Evolutionary conservation across 2,888 invertebrate genomes (phyloP), one percentile per base, ranked within the genome.

Genomic region (Plagodis dolabraria): DNA sequence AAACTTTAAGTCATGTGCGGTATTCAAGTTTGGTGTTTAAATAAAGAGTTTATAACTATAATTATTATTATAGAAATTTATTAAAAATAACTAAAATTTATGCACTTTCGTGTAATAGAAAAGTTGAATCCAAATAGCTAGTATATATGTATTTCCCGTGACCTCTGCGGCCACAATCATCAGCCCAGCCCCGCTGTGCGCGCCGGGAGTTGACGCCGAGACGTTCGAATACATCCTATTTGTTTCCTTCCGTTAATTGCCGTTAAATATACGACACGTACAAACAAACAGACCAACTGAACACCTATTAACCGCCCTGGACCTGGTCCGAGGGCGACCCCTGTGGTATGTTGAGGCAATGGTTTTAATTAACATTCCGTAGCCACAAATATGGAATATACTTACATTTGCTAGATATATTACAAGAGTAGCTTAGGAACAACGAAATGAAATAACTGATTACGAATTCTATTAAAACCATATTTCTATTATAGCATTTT

Each of bases 281-380:
- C 46, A 33, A 33, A 47, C 36, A 47, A 35, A 47, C 47, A 35
- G n/a, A 47, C 34, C 47, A 33, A 9, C 34, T 9, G 12, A 33
- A n/a, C 47, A 36, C 7, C 12, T 34, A 11, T 12, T 9, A 36
- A 12, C 36, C 7, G 47, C 7, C 33, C 47, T 5, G 35, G 11
- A 33, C 34, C 7, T 33, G 33, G 33, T 47, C 47, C n/a, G 36
- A 36, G 36, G 36, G 36, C 8, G 36, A 36, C 48, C 48, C 47
- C 9, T 12, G 48, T 8, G 48, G 38, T 22, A 38, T 48, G 36
- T 6, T 7, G 36, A 36, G 9, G 22, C 11, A 10, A 6, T 36
- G 48, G 22, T 48, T 48, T 48, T 48, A 48, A 48, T 48, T 36
- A 48, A 48, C 40, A 50, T 50, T 42, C 33, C 10, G 33, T n/a